Conservation (phyloP, 2,113 vertebrate genomes). For the Nycticorax nycticorax region DNA sequence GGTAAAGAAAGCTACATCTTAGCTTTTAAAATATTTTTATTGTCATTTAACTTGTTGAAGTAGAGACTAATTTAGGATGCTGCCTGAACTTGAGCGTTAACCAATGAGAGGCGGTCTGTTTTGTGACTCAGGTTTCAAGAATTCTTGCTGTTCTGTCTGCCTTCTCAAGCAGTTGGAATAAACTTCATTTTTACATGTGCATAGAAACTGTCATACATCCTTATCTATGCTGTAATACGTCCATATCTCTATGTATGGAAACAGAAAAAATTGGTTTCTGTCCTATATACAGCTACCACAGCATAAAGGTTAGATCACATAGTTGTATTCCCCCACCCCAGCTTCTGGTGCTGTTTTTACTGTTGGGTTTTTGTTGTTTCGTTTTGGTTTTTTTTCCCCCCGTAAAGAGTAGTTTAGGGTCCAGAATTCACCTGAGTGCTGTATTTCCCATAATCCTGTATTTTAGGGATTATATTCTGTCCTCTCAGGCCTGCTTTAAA, state of each 20-base stretch:
- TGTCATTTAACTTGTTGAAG: not conserved
- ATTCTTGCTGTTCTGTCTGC: not conserved
- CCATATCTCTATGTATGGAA: not conserved
- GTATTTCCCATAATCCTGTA: not conserved
- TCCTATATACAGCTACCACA: not conserved
- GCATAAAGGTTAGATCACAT: not conserved
- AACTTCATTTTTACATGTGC: not conserved
- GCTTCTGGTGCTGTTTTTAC: not conserved
- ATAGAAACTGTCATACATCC: not conserved
- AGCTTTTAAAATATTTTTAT: not conserved
- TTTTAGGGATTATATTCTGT: not conserved
- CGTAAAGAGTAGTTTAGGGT: not conserved
- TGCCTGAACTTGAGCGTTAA: not conserved
- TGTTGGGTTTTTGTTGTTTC: not conserved
- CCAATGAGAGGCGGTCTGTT: not conserved
- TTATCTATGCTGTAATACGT: not conserved
- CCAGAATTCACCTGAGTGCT: not conserved
- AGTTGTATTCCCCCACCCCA: accelerated
- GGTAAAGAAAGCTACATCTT: not conserved
- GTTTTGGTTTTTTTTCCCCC: not conserved
- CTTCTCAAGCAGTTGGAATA: not conserved
- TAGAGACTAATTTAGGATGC: not conserved
- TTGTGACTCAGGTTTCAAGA: constrained; percentile 42
- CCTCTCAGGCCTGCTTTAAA: not conserved
- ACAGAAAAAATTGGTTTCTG: not conserved